Percentiles rank a stretch among this genome's conserved stretches.
Conservation (phyloP, 2,888 invertebrate species). For the Drosophila barbarae region DNA sequence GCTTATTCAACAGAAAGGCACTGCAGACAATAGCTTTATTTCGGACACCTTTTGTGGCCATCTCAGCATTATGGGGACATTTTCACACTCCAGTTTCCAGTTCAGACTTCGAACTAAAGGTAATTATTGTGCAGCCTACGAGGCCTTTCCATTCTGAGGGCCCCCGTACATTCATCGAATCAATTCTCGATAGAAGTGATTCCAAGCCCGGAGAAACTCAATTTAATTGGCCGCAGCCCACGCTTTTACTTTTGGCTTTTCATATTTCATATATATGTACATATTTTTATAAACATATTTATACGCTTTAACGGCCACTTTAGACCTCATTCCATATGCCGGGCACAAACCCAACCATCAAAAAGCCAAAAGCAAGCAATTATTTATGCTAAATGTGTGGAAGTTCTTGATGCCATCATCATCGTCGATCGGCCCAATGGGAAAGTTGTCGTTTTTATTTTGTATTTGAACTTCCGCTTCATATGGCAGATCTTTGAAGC, state of each 20-base stretch:
- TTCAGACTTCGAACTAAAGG: constrained; percentile 29
- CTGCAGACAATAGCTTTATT: constrained; percentile 57
- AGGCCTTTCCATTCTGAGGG: constrained; percentile 25
- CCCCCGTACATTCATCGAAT: constrained; percentile 21
- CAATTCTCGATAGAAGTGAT: constrained; percentile 33
- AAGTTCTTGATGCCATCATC: constrained; percentile 53
- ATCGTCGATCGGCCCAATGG: constrained; percentile 41
- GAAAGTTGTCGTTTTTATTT: constrained; percentile 32
- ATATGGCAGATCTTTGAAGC: constrained; percentile 22
- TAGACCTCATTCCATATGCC: constrained; percentile 56
- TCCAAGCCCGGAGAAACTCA: constrained; percentile 28
- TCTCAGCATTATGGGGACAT: constrained; percentile 61
- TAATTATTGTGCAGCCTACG: constrained; percentile 48
- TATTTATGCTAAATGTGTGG: constrained; percentile 62
- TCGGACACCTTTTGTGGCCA: constrained; percentile 53
- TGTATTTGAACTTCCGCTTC: constrained; percentile 39
- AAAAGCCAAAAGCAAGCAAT: constrained; percentile 62
- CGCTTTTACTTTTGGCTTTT: constrained; percentile 59
- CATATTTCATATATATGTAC: constrained; percentile 34
- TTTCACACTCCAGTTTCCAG: constrained; percentile 75
- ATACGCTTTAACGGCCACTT: constrained; percentile 57
- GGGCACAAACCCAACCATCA: constrained; percentile 51
- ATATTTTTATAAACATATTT: constrained; percentile 37
- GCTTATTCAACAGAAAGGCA: constrained; percentile 60
- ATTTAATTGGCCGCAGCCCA: constrained; percentile 46